Evolutionary conservation across 2,113 vertebrate species (phyloP).

Genomic region (Dissostichus mawsoni): DNA sequence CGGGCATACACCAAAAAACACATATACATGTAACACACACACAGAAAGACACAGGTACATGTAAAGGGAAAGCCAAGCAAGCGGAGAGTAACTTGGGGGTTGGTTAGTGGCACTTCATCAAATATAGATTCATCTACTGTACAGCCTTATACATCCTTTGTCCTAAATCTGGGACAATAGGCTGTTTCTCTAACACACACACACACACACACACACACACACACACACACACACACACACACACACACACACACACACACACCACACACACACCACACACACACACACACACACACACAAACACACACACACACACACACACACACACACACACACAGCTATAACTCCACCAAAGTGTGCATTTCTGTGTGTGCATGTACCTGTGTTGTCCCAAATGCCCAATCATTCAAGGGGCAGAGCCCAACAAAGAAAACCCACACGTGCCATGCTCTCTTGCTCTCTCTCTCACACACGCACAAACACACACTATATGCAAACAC

Average conservation of each 20-base stretch:
- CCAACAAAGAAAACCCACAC: constrained; percentile 63
- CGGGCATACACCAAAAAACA: no score
- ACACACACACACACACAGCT: not conserved
- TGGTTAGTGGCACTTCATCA: constrained; percentile 64
- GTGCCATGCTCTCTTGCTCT: not conserved
- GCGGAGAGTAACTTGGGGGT: not conserved
- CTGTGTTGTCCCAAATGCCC: constrained; percentile 29
- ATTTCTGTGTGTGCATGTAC: not conserved
- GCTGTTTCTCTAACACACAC: no score
- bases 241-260: no score
- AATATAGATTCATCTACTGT: constrained; percentile 66
- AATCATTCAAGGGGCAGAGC: constrained; percentile 45
- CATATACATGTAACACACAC: not conserved
- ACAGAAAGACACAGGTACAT: not conserved
- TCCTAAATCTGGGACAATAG: constrained; percentile 55
- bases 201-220: no score
- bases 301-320: constrained; percentile 3
- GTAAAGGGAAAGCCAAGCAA: constrained; percentile 4
- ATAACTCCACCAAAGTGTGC: not conserved
- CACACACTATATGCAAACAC: constrained; percentile 6
- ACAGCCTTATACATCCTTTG: constrained; percentile 59
- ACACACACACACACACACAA: not conserved
- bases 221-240: no score
- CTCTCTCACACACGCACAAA: not conserved
- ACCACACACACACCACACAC: no score